These are phyloP conservation scores for Sialis fuliginosa DNA, from an alignment of 2,888 invertebrate genomes.

Conservation along the genomic window DNA sequence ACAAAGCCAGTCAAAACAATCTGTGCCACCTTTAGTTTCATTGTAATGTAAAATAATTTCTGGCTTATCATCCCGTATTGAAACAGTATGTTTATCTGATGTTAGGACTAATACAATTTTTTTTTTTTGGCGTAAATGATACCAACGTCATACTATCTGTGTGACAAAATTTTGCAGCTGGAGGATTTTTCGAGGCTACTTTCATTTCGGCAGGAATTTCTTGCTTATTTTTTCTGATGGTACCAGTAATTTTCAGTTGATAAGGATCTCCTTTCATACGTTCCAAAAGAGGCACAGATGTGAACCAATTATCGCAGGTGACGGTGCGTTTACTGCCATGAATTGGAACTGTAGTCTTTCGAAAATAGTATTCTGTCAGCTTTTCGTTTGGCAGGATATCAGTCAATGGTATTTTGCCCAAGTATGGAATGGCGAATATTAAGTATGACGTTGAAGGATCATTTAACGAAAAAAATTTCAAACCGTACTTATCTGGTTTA, in stretches of 20 bases:
- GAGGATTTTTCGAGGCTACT: conserved; percentile 9
- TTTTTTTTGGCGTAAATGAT: conserved; percentile 12
- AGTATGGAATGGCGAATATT: conserved; percentile 17
- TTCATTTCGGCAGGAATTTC: conserved; percentile 9
- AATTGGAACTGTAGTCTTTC: conserved; percentile 12
- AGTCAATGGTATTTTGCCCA: conserved; percentile 10
- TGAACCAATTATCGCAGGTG: not conserved
- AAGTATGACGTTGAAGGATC: conserved; percentile 18
- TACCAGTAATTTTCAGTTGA: conserved; percentile 10
- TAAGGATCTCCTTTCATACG: conserved; percentile 7
- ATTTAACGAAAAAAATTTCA: conserved; percentile 18
- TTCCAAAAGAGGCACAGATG: conserved; percentile 9
- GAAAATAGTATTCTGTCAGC: conserved; percentile 9
- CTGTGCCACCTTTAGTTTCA: conserved; percentile 9
- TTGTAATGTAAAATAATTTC: conserved; percentile 9
- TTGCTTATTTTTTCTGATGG: conserved; percentile 11
- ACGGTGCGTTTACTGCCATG: conserved; percentile 10
- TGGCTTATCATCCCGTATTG: conserved; percentile 8
- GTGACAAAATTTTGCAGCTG: conserved; percentile 11
- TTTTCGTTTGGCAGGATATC: too few relatives aligned
- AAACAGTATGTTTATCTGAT: conserved; percentile 7
- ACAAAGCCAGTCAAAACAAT: conserved; percentile 9
- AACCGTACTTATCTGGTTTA: conserved; percentile 19
- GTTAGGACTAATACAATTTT: conserved; percentile 8
- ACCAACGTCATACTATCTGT: conserved; percentile 14